Conservation (phyloP, 2,888 invertebrate species). For the Falcaria lacertinaria region DNA sequence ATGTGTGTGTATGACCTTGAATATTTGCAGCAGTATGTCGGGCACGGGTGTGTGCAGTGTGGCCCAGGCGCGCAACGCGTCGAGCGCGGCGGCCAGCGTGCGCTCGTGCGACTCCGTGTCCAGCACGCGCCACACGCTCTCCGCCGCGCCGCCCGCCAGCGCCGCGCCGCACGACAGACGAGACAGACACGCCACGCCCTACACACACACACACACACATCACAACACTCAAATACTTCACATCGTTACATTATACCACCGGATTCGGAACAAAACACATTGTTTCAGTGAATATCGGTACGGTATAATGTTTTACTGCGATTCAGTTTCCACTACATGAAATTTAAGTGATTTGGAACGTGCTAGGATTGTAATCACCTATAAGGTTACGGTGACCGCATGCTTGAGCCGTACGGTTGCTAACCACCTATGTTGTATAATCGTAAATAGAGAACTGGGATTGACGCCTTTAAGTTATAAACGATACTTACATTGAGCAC, state of each 20-base stretch:
- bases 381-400: too few relatives aligned
- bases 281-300: too few relatives aligned
- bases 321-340: too few relatives aligned
- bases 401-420: too few relatives aligned
- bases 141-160: constrained; percentile 22
- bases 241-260: too few relatives aligned
- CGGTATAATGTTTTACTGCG: too few relatives aligned
- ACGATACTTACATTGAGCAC: constrained; percentile 82
- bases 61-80: constrained; percentile 91
- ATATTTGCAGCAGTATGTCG: constrained; percentile 28
- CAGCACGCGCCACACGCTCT: constrained; percentile 81
- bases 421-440: too few relatives aligned
- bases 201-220: constrained; percentile 2
- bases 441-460: too few relatives aligned
- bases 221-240: too few relatives aligned
- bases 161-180: background rate
- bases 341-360: too few relatives aligned
- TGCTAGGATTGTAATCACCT: too few relatives aligned
- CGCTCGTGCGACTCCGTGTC: constrained; percentile 96
- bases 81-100: constrained; percentile 88
- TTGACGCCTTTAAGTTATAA: background rate
- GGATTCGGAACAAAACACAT: too few relatives aligned
- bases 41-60: constrained; percentile 48
- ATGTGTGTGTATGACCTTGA: constrained; percentile 26
- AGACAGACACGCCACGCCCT: constrained; percentile 37